Evolutionary conservation across 2,888 invertebrate genomes (phyloP).

Genomic region (Drosophila mimetica): DNA sequence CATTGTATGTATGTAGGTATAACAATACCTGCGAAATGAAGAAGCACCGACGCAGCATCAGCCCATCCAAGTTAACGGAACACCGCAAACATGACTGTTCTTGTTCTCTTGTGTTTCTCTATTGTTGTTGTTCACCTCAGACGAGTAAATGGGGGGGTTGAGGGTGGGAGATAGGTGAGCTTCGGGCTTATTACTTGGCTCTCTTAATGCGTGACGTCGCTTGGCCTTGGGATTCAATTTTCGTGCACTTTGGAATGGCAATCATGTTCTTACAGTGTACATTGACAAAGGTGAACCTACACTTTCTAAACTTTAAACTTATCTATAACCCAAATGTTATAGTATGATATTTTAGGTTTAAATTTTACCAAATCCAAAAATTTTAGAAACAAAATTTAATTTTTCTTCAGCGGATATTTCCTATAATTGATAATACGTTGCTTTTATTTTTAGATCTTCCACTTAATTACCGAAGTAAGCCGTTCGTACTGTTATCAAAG

Average conservation of each 20-base stretch:
- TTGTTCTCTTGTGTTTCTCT: conserved; percentile 27
- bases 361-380: neutral
- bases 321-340: too few species aligned
- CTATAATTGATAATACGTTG: conserved; percentile 14
- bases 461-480: conserved; percentile 30
- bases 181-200: conserved; percentile 35
- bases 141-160: conserved; percentile 6
- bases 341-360: neutral
- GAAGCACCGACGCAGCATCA: conserved; percentile 62
- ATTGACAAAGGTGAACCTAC: neutral
- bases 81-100: conserved; percentile 44
- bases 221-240: conserved; percentile 47
- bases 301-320: too few species aligned
- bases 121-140: conserved; percentile 25
- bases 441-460: conserved; percentile 22
- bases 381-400: too few species aligned
- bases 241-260: conserved; percentile 15
- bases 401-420: neutral
- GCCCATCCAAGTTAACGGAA: conserved; percentile 48
- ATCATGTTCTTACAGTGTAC: conserved; percentile 28
- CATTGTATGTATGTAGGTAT: conserved; percentile 12
- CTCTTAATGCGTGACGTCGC: conserved; percentile 35
- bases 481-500: conserved; percentile 19
- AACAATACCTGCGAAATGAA: conserved; percentile 39
- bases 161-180: neutral